A percentile compares a stretch with the other conserved stretches of the same genome.
These are phyloP conservation scores for Sarcophaga variegata DNA, from an alignment of 2,888 invertebrate species.

Conservation along the genomic window DNA sequence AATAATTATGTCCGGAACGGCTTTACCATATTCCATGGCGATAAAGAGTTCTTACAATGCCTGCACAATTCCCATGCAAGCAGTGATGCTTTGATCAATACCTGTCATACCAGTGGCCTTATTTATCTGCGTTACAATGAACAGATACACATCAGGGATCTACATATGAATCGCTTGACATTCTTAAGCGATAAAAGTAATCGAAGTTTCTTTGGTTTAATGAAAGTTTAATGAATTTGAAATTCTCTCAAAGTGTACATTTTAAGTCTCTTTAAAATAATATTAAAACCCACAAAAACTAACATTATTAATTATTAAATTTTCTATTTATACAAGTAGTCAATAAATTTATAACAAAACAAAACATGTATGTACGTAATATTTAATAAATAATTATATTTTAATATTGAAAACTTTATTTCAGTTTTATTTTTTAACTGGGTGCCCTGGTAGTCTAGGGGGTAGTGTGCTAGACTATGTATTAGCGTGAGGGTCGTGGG, in stretches of 20 bases:
- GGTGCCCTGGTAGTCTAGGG: too few relatives aligned
- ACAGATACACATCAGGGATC: conserved; percentile 86
- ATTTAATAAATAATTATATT: not conserved
- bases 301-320: not conserved
- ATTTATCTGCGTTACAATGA: conserved; percentile 86
- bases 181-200: conserved; percentile 85
- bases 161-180: conserved; percentile 81
- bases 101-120: conserved; percentile 88
- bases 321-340: not conserved
- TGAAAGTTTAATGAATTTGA: conserved; percentile 82
- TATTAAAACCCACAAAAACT: not conserved
- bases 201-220: conserved; percentile 92
- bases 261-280: too few relatives aligned
- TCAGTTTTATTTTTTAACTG: too few relatives aligned
- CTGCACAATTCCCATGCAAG: conserved; percentile 86
- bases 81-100: conserved; percentile 85
- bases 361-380: not conserved
- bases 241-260: not conserved
- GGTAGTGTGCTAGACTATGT: too few relatives aligned
- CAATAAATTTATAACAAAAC: not conserved
- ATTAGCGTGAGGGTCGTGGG: too few relatives aligned
- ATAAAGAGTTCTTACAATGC: conserved; percentile 87
- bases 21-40: conserved; percentile 87
- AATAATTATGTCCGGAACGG: conserved; percentile 90
- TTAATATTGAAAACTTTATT: too few relatives aligned